Evolutionary conservation across 2,113 vertebrate genomes (phyloP).

Genomic region (Sturnira hondurensis): DNA sequence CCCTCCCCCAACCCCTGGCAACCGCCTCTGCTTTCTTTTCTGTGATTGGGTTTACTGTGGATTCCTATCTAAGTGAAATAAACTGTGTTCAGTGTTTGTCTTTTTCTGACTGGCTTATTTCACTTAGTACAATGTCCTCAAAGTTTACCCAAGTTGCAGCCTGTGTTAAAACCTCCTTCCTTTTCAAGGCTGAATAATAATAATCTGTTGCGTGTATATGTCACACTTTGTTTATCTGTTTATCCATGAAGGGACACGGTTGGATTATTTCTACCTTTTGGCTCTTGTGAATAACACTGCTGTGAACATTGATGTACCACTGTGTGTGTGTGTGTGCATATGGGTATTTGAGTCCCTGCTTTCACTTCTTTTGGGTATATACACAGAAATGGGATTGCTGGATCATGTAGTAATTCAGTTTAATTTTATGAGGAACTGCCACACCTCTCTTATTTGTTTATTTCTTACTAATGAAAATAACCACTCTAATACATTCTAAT

Average conservation of each 20-base stretch:
- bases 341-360: neutral
- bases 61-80: neutral
- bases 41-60: neutral
- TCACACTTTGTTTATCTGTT: neutral
- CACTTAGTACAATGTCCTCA: neutral
- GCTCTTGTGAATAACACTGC: neutral
- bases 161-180: neutral
- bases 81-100: neutral
- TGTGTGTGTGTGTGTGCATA: neutral
- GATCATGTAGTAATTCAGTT: neutral
- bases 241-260: neutral
- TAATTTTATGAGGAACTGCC: neutral
- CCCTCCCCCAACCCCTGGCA: no score
- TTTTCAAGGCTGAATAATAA: neutral
- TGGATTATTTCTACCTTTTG: neutral
- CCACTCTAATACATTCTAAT: neutral
- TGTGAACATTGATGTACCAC: neutral
- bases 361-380: neutral
- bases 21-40: neutral
- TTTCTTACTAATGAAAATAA: neutral
- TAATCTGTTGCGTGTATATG: neutral
- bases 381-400: neutral
- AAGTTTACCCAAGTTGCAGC: neutral
- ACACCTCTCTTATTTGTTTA: neutral
- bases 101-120: neutral